phyloP scores from a whole-genome alignment of 2,888 invertebrate genomes.

The Tanytarsus gracilentus region DNA sequence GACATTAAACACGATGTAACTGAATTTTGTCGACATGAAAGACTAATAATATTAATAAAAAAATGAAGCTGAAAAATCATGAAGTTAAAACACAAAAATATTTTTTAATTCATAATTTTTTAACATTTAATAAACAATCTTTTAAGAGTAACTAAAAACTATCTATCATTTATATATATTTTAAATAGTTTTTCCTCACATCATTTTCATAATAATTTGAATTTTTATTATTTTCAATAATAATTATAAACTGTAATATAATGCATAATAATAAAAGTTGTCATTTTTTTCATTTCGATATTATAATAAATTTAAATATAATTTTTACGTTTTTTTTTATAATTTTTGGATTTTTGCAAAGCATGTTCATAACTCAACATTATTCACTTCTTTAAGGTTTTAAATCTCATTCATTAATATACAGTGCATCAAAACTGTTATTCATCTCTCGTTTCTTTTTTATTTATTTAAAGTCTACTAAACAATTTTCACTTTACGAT shows the following conservation, averaged over 20 bases:
- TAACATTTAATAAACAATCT: constrained; percentile 30
- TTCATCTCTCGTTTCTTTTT: not conserved
- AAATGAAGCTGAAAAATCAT: not conserved
- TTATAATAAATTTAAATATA: not conserved
- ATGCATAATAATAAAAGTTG: not conserved
- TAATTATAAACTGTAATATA: not conserved
- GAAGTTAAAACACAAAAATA: not conserved
- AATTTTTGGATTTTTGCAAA: constrained; percentile 24
- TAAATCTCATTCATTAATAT: constrained; percentile 6
- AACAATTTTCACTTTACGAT: not conserved
- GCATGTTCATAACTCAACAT: constrained; percentile 26
- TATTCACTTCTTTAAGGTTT: not conserved
- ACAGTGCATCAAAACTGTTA: constrained; percentile 21
- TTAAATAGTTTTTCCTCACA: constrained; percentile 14
- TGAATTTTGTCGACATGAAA: too few relatives aligned
- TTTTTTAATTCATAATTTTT: constrained; percentile 20
- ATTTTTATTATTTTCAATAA: not conserved
- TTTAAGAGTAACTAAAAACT: constrained; percentile 29
- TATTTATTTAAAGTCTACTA: not conserved
- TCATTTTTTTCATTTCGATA: not conserved
- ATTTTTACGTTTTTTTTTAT: constrained; percentile 7
- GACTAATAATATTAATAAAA: too few relatives aligned
- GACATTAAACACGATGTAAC: too few relatives aligned
- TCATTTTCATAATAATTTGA: constrained; percentile 15
- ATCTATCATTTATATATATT: constrained; percentile 22